Evolutionary conservation across 2,113 vertebrate species (phyloP), one percentile per base, ranked within the genome.

Genomic region (Oncorhynchus clarkii): DNA sequence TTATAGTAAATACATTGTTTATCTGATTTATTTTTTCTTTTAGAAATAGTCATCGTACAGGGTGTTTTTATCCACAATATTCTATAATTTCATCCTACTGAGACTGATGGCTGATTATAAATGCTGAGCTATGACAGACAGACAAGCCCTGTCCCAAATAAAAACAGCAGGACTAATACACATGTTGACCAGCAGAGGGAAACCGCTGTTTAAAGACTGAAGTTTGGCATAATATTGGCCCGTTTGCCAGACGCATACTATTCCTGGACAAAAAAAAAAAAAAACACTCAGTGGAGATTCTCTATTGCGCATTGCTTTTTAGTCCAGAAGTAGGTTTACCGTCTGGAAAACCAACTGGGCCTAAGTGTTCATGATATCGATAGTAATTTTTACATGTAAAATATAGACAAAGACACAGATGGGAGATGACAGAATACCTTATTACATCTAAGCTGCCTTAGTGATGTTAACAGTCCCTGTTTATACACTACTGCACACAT

Each of bases 21-120:
- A 86, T 88, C 80, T 87, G 84, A 83, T 85, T 83, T 72, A 39
- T 13, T 49, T 76, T 82, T 80, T 87, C 86, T 7, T 34, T 45
- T 78, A 20, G 81, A 86, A 89, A 45, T 9, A 88, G 86, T 54
- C 51, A 54, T 54, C 16, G 51, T 54, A 54, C 51, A 88, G 85
- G 81, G 79, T 88, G 80, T 81, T 79, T 72, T 57, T 81, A 87
- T 87, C 84, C 84, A 82, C 78, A 3, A 66, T 87, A 87, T 84
- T 89, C 82, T 84, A 82, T 84, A 60, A 73, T 74, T 70, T 80
- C 73, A 88, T 86, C 86, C 89, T 91, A 88, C 85, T 66, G 87
- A 81, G 71, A 87, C 78, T 76, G 80, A 71, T 85, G 80, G 80
- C 74, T 67, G 82, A 79, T 84, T 85, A 82, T 87, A 83, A 83